Evolutionary conservation across 2,888 invertebrate species (phyloP).

Genomic region (Pyrrhia umbra): DNA sequence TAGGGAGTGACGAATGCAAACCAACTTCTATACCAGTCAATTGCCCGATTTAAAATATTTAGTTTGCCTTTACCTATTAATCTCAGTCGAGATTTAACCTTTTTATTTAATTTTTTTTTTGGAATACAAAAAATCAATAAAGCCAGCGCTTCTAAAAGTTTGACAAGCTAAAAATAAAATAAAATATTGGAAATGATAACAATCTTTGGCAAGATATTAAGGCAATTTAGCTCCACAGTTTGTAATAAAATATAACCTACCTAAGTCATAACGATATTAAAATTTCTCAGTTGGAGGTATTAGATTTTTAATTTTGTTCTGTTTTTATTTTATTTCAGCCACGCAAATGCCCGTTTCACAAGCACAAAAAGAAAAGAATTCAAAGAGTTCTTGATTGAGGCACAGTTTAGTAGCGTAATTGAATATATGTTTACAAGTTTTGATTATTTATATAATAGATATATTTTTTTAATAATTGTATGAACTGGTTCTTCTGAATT

Average conservation of each 20-base stretch:
- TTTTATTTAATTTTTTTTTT: no score
- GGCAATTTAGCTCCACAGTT: no score
- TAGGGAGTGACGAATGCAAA: background rate
- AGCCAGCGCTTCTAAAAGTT: no score
- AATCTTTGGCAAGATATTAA: no score
- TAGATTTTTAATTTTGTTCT: conserved; percentile 56
- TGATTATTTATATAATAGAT: conserved; percentile 19
- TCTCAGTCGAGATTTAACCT: no score
- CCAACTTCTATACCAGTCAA: background rate
- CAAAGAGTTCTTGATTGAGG: conserved; percentile 59
- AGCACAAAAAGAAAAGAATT: conserved; percentile 67
- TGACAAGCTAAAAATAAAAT: no score
- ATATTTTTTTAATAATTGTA: conserved; percentile 27
- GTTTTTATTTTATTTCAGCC: conserved; percentile 81
- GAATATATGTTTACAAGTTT: conserved; percentile 32
- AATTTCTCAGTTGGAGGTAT: conserved; percentile 1
- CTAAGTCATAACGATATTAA: background rate
- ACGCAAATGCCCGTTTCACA: conserved; percentile 78
- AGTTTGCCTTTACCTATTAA: background rate
- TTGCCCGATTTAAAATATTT: background rate
- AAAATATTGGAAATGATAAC: no score
- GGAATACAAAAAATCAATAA: no score
- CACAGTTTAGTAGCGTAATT: conserved; percentile 50
- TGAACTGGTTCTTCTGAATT: conserved; percentile 63
- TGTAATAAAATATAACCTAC: background rate